Percentiles rank a stretch among this genome's conserved stretches.
Conservation (phyloP, 2,797 vertebrate genomes). For the Halcyon smyrnensis region DNA sequence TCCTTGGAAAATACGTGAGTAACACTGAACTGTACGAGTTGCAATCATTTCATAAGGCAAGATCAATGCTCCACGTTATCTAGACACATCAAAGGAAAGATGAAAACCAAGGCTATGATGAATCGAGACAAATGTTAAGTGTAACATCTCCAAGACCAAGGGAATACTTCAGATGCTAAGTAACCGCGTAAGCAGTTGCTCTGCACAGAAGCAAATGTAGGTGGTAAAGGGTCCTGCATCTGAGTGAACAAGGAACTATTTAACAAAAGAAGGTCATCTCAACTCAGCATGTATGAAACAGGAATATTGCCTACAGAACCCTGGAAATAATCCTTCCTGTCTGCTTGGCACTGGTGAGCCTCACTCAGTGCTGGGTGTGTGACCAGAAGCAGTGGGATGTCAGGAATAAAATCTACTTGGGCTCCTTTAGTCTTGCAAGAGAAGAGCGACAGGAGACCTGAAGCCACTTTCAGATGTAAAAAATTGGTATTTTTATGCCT, state of each 20-base stretch:
- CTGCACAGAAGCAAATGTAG: neutral
- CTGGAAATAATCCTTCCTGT: neutral
- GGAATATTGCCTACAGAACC: neutral
- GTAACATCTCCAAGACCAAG: neutral
- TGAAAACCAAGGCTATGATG: neutral
- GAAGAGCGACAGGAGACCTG: neutral
- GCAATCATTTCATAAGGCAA: neutral
- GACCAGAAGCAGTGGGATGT: neutral
- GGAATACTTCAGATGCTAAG: neutral
- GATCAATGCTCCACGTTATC: neutral
- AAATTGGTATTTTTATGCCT: neutral
- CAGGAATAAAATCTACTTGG: neutral
- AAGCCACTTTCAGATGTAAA: neutral
- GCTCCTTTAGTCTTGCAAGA: neutral
- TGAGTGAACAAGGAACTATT: neutral
- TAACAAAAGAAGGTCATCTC: neutral
- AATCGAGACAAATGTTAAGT: neutral
- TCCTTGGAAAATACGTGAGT: neutral
- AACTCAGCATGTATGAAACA: neutral
- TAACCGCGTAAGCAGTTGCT: neutral
- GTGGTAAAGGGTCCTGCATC: neutral
- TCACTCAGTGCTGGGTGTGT: neutral
- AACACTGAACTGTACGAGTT: neutral
- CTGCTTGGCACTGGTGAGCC: neutral
- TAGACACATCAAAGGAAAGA: neutral